Evolutionary conservation across 2,113 vertebrate genomes (phyloP).

Genomic region (Campylorhamphus procurvoides): DNA sequence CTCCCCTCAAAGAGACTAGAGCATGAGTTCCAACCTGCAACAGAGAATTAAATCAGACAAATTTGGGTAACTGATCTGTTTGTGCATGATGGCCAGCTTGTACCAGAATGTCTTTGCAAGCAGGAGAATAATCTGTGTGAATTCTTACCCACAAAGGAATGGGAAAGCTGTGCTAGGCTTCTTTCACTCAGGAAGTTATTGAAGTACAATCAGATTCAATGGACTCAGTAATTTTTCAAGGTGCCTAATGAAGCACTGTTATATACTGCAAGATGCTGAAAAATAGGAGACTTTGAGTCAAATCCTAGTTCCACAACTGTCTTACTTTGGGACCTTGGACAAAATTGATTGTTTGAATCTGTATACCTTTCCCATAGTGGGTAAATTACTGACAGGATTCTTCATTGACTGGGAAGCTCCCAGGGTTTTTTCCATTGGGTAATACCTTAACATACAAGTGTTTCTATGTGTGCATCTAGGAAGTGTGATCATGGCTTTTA

Average conservation of each 20-base stretch:
- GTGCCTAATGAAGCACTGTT: background rate
- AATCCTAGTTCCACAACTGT: background rate
- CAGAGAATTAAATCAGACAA: background rate
- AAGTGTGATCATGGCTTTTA: slow-evolving; percentile 46
- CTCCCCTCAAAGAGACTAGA: background rate
- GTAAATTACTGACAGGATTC: background rate
- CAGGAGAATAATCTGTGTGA: background rate
- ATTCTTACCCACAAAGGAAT: background rate
- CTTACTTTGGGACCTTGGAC: background rate
- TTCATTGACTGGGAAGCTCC: background rate
- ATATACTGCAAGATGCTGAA: background rate
- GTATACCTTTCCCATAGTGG: background rate
- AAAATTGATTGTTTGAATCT: background rate
- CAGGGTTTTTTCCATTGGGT: background rate
- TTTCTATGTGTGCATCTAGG: slow-evolving; percentile 28
- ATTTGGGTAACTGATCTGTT: background rate
- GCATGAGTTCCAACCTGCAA: background rate
- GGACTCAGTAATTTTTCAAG: background rate
- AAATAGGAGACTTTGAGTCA: background rate
- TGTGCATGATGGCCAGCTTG: background rate
- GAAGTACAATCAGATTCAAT: background rate
- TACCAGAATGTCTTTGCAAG: background rate
- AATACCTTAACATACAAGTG: background rate
- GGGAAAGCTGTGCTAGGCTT: background rate
- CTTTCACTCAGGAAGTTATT: background rate